Evolutionary conservation across 2,797 vertebrate species (phyloP), one percentile per base, ranked within the genome.

Genomic region (Urocyon cinereoargenteus): DNA sequence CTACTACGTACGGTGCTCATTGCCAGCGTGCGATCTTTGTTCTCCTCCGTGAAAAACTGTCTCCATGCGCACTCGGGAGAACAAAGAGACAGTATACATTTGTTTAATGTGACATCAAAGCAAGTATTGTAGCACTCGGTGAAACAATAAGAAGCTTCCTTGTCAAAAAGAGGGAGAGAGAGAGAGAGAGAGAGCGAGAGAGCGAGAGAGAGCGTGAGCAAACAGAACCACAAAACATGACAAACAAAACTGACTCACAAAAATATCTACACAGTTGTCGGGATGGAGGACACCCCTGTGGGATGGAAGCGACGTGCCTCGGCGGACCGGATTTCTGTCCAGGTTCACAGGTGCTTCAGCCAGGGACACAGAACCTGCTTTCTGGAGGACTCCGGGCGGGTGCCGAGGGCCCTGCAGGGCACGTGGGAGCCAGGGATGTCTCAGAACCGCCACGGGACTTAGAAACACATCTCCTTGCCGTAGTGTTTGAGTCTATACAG

Each of bases 1-100:
- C 98, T 99, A 99, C 99, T 98, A 98, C 99, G 98, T 99, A 99
- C 99, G 99, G 99, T 99, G 99, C 99, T 99, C 98, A 99, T 97
- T 98, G 98, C 99, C 98, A 98, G 98, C 99, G 99, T 98, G 98
- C 98, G 97, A 98, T 98, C 99, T 99, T 99, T 99, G 98, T 98
- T 99, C 98, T 98, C 99, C 98, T 98, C 93, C 98, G 98, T 97
- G 98, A 98, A 98, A 98, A 98, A 98, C 98, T 98, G 98, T 98
- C 98, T 98, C 98, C 98, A 97, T 98, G 98, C 98, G 97, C 98
- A 98, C 98, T 98, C 97, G 97, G 98, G 98, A 99, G 98, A 98
- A 98, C 98, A 99, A 98, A 99, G 98, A 98, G 98, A 99, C 98
- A 98, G 99, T 99, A 98, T 98, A 97, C 98, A 98, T 98, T 98